Conservation (phyloP, 1,140 invertebrate species). For the Pectinophora gossypiella region DNA sequence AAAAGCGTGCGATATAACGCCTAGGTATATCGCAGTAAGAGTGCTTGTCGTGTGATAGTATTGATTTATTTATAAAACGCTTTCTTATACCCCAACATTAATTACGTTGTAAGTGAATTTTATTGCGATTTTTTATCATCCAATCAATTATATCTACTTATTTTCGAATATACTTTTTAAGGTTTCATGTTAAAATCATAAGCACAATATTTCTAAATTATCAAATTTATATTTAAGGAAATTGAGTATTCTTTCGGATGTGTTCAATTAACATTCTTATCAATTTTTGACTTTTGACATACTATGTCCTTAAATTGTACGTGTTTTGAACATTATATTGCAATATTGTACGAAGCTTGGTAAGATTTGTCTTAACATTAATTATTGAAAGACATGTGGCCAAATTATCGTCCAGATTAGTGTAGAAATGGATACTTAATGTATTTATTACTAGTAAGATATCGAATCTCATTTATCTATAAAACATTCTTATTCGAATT, state of each 20-base stretch:
- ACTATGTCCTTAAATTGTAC: too few relatives aligned
- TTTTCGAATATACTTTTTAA: background rate
- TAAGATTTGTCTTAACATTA: slow-evolving; percentile 27
- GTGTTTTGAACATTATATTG: background rate
- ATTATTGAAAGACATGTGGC: slow-evolving; percentile 61
- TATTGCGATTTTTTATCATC: background rate
- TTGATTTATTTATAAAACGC: slow-evolving; percentile 4
- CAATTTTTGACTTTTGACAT: background rate
- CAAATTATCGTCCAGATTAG: slow-evolving; percentile 67
- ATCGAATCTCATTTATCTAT: slow-evolving; percentile 1
- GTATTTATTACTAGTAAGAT: background rate
- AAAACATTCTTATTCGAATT: background rate
- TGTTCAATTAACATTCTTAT: background rate
- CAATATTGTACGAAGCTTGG: slow-evolving; percentile 2
- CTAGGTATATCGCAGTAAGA: slow-evolving; percentile 1
- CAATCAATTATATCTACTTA: background rate
- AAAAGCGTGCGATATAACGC: slow-evolving; percentile 14
- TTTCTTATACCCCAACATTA: background rate
- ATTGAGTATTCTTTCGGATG: slow-evolving; percentile 1
- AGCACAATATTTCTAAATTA: background rate
- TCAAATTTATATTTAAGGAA: background rate
- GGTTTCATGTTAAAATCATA: background rate
- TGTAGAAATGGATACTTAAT: slow-evolving; percentile 7
- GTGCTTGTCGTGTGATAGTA: slow-evolving; percentile 16
- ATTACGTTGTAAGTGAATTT: slow-evolving; percentile 1